These are phyloP conservation scores for Chelidonichthys spinosus DNA, from an alignment of 2,797 vertebrate genomes.

Conservation along the genomic window DNA sequence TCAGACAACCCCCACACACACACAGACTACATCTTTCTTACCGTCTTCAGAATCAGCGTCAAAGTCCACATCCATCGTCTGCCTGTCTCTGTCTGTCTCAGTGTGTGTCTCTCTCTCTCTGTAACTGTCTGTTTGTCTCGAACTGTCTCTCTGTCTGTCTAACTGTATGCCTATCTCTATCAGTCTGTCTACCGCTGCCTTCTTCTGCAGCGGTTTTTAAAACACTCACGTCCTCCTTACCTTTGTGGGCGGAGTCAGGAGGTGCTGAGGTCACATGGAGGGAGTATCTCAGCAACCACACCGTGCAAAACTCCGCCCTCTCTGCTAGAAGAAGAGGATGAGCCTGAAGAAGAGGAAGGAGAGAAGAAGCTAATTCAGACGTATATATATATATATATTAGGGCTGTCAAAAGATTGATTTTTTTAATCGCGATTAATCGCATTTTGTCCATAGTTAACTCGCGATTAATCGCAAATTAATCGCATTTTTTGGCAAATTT, in stretches of 20 bases:
- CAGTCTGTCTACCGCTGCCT: neutral
- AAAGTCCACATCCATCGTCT: constrained; percentile 25
- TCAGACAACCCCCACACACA: neutral
- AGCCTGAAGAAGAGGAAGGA: constrained; percentile 57
- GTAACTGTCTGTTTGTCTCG: neutral
- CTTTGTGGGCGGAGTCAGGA: constrained; percentile 61
- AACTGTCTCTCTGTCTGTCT: neutral
- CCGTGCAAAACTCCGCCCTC: constrained; percentile 71
- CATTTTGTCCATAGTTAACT: no score
- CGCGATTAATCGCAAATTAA: no score
- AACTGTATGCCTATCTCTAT: neutral
- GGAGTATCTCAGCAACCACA: constrained; percentile 78
- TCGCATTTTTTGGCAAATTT: no score
- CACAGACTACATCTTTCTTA: constrained; percentile 30
- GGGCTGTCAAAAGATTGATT: no score
- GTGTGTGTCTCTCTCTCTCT: neutral
- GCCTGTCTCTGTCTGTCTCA: neutral
- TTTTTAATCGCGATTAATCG: no score
- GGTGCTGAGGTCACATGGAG: constrained; percentile 60
- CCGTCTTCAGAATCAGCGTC: constrained; percentile 31
- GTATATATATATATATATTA: neutral
- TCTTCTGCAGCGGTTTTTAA: no score
- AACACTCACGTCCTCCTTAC: constrained; percentile 52
- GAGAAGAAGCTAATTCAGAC: neutral
- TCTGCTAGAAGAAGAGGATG: constrained; percentile 77